Evolutionary conservation across 2,113 vertebrate genomes (phyloP).

Genomic region (Gobiocypris rarus): DNA sequence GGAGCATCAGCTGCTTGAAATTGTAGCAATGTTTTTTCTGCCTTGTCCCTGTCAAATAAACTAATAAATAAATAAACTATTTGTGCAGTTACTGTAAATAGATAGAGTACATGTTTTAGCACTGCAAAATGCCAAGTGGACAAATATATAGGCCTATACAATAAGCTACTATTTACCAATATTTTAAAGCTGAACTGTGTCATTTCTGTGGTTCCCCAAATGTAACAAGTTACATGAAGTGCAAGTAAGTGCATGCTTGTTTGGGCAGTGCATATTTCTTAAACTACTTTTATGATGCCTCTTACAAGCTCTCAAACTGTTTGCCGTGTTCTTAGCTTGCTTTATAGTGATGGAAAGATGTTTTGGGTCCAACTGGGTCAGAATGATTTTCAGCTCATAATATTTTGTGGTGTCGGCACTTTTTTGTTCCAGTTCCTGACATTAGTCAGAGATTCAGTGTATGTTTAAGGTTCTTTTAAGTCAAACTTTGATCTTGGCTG

Average conservation of each 20-base stretch:
- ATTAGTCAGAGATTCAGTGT: neutral
- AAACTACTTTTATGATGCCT: conserved; percentile 1
- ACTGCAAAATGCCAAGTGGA: too few species aligned
- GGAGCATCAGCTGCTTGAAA: too few species aligned
- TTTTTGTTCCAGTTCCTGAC: conserved; percentile 3
- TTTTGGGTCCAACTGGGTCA: neutral
- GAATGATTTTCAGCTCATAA: conserved; percentile 7
- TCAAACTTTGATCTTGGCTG: neutral
- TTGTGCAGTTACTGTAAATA: neutral
- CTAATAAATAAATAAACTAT: too few species aligned
- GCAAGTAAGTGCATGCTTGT: too few species aligned
- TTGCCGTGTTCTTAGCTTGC: neutral
- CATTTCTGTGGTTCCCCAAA: too few species aligned
- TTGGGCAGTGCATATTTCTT: neutral
- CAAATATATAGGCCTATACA: too few species aligned
- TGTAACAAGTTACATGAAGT: too few species aligned
- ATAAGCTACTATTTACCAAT: neutral
- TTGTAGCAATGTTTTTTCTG: too few species aligned
- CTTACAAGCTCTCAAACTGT: neutral
- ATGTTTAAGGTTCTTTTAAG: neutral
- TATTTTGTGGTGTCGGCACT: conserved; percentile 3
- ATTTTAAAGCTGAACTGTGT: neutral
- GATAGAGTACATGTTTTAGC: neutral
- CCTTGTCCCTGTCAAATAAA: too few species aligned
- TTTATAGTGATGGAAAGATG: conserved; percentile 5